phyloP scores from a whole-genome alignment of 1,140 invertebrate genomes.

The Globodera rostochiensis region DNA sequence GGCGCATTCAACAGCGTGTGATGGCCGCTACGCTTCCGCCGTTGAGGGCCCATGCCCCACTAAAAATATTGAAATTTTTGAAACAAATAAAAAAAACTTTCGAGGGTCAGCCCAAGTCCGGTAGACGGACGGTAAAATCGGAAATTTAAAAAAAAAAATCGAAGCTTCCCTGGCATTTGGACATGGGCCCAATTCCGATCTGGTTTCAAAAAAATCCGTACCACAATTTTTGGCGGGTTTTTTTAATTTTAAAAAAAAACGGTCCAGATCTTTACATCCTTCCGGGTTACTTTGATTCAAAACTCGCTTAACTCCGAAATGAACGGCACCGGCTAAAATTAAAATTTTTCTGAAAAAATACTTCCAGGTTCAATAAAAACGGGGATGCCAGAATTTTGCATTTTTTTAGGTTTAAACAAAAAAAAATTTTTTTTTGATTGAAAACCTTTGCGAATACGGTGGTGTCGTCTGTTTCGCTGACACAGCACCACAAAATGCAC shows the following conservation, averaged over 20 bases:
- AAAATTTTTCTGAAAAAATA: no score
- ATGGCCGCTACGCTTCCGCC: neutral
- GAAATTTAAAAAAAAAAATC: no score
- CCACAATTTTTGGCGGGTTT: no score
- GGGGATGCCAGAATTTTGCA: neutral
- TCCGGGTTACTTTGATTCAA: no score
- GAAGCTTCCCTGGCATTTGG: no score
- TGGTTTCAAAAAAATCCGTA: no score
- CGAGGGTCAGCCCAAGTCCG: no score
- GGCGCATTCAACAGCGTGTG: neutral
- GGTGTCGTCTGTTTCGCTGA: conserved; percentile 54
- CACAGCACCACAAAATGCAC: conserved; percentile 64
- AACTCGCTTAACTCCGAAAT: no score
- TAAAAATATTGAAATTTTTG: conserved; percentile 26
- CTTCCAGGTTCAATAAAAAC: neutral
- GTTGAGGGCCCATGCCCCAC: conserved; percentile 23
- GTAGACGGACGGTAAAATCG: no score
- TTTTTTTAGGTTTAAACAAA: conserved; percentile 13
- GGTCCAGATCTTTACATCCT: no score
- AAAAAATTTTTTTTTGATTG: neutral
- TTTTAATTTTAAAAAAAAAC: no score
- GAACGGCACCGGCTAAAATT: no score
- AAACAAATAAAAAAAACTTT: neutral
- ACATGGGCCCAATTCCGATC: neutral
- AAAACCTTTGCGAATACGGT: conserved; percentile 61